Evolutionary conservation across 2,113 vertebrate species (phyloP).

Genomic region (Nestor notabilis): DNA sequence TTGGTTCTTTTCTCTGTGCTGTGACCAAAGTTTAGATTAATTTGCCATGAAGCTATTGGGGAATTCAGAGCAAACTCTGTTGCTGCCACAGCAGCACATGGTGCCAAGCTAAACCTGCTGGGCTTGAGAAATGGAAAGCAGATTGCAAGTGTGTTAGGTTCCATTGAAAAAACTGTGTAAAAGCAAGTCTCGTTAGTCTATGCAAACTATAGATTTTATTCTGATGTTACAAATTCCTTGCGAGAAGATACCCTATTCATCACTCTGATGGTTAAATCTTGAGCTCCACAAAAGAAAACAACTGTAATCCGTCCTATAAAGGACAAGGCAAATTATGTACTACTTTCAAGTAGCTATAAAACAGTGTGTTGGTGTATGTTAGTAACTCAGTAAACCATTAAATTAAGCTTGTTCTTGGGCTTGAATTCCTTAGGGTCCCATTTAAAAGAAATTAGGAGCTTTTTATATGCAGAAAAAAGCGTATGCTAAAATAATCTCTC

Average conservation of each 20-base stretch:
- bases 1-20: not conserved
- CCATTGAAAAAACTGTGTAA: not conserved
- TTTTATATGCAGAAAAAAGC: slow-evolving; percentile 14
- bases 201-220: not conserved
- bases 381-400: not conserved
- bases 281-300: not conserved
- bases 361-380: not conserved
- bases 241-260: not conserved
- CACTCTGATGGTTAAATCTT: not conserved
- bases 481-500: not conserved
- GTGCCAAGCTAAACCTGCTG: not conserved
- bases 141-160: not conserved
- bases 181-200: not conserved
- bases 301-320: not conserved
- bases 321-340: not conserved
- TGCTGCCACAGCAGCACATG: not conserved
- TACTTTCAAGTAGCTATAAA: not conserved
- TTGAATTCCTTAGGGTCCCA: not conserved
- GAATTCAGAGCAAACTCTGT: not conserved
- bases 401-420: not conserved
- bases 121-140: not conserved
- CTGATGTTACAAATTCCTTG: not conserved
- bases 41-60: not conserved
- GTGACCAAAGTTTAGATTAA: not conserved
- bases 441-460: slow-evolving; percentile 36